Conservation (phyloP, 2,888 invertebrate genomes). For the Oscheius sp. region DNA sequence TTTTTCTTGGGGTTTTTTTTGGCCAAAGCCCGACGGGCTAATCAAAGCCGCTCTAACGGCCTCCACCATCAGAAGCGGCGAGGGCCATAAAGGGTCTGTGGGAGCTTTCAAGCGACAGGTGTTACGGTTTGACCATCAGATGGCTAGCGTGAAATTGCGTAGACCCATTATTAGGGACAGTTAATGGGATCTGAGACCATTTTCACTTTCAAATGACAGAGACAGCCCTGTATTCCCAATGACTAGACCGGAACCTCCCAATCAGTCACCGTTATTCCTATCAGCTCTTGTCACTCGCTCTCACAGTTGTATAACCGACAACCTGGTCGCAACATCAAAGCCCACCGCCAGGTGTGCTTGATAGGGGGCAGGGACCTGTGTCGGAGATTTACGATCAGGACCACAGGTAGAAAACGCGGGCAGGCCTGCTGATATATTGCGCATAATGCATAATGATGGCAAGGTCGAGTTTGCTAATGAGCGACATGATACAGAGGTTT, state of each 20-base stretch:
- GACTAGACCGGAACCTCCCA: conserved; percentile 11
- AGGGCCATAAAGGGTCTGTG: conserved; percentile 5
- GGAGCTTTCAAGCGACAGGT: conserved; percentile 18
- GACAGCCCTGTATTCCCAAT: no score
- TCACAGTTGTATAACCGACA: conserved; percentile 33
- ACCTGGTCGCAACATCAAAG: conserved; percentile 23
- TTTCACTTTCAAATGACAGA: no score
- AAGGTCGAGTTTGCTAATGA: conserved; percentile 20
- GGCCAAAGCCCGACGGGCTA: not conserved
- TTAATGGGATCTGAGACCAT: not conserved
- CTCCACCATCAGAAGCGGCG: not conserved
- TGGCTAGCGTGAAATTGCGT: conserved; percentile 31
- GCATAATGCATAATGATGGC: conserved; percentile 18
- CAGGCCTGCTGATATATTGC: conserved; percentile 10
- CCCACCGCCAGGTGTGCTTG: conserved; percentile 38
- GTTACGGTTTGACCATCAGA: conserved; percentile 28
- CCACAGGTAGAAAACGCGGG: not conserved
- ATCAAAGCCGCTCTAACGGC: not conserved
- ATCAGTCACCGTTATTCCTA: not conserved
- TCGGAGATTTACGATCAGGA: conserved; percentile 35
- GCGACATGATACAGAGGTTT: not conserved
- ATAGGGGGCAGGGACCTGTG: conserved; percentile 20
- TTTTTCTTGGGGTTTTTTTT: not conserved
- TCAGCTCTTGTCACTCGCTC: conserved; percentile 25
- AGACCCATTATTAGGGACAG: conserved; percentile 20